Conservation (phyloP, 2,888 invertebrate genomes). For the Pachycephus smyrnensis region DNA sequence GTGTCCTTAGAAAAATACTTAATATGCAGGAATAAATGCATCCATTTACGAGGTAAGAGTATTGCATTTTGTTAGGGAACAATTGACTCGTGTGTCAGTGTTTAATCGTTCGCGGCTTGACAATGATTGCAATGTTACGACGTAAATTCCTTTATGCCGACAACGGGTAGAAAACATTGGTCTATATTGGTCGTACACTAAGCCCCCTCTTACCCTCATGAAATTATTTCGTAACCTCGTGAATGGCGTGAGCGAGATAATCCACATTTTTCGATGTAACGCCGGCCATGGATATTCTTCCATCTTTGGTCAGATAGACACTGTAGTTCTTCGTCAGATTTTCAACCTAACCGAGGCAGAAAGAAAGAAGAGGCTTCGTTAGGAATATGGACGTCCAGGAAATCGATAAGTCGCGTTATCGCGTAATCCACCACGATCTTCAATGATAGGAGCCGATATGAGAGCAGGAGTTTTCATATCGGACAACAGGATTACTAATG, state of each 20-base stretch:
- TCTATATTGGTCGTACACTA: constrained; percentile 6
- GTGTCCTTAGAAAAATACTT: constrained; percentile 45
- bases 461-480: not conserved
- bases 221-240: constrained; percentile 85
- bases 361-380: constrained; percentile 5
- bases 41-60: not conserved
- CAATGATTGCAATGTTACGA: no score
- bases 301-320: constrained; percentile 96
- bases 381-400: no score
- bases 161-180: not conserved
- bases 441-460: constrained; percentile 4
- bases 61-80: no score
- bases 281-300: constrained; percentile 98
- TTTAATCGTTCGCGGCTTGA: no score
- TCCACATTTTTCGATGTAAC: constrained; percentile 94
- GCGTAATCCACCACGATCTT: no score
- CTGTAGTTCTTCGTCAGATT: constrained; percentile 90
- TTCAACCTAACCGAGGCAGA: constrained; percentile 76
- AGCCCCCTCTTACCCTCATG: not conserved
- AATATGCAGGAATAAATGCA: constrained; percentile 43
- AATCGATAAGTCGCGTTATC: no score
- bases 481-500: not conserved
- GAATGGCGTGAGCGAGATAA: constrained; percentile 94
- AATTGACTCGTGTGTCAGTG: no score
- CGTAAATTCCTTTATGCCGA: no score